These are phyloP conservation scores for Pipistrellus pygmaeus DNA, from an alignment of 2,797 vertebrate species.

Conservation along the genomic window DNA sequence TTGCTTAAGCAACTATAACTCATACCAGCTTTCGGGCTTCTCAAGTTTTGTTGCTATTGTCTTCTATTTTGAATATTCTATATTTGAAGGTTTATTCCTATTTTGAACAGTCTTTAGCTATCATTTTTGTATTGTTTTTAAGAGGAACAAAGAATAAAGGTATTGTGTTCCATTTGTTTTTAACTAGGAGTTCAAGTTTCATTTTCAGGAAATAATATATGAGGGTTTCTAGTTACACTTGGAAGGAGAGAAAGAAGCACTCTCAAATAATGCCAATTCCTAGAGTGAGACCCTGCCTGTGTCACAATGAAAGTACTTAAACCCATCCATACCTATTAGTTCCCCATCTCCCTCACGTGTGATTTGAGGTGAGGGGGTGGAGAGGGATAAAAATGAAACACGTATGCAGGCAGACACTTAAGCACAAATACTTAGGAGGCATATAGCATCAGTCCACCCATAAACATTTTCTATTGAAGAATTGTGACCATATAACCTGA, in stretches of 20 bases:
- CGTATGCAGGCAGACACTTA: not conserved
- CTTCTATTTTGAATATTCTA: not conserved
- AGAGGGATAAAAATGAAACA: not conserved
- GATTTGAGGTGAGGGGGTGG: not conserved
- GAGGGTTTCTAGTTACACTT: not conserved
- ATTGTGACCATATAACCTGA: constrained; percentile 21
- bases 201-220: not conserved
- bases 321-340: not conserved
- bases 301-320: not conserved
- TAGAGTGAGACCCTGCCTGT: not conserved
- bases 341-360: not conserved
- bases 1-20: not conserved
- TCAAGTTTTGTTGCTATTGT: not conserved
- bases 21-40: not conserved
- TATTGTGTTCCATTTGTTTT: not conserved
- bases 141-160: not conserved
- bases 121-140: constrained; percentile 34
- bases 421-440: not conserved
- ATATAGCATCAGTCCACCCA: not conserved
- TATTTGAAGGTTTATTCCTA: not conserved
- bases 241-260: not conserved
- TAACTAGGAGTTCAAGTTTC: not conserved
- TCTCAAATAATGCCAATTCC: not conserved
- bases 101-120: not conserved
- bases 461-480: not conserved